Evolutionary conservation across 2,888 invertebrate species (phyloP).

Genomic region (Drosophila glabriapex): DNA sequence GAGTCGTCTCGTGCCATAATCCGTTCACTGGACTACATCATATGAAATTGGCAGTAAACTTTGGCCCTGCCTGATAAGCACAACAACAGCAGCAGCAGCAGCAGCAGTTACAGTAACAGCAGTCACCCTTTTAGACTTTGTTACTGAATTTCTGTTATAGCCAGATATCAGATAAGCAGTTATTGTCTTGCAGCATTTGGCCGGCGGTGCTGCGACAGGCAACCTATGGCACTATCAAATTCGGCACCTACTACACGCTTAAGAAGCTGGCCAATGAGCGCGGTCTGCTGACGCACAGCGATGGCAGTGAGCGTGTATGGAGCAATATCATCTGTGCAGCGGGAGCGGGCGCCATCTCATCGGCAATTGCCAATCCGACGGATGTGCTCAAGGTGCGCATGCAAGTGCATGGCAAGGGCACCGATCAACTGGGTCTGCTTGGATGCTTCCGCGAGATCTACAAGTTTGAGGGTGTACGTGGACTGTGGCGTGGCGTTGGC

Average conservation of each 20-base stretch:
- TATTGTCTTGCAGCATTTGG: slow-evolving; percentile 89
- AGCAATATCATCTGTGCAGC: slow-evolving; percentile 92
- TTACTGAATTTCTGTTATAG: slow-evolving; percentile 24
- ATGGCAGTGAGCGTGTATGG: slow-evolving; percentile 87
- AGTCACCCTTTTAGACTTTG: slow-evolving; percentile 65
- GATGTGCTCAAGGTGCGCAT: slow-evolving; percentile 98
- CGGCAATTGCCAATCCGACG: slow-evolving; percentile 98
- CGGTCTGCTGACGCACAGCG: slow-evolving; percentile 84
- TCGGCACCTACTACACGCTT: slow-evolving; percentile 96
- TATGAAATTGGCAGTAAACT: slow-evolving; percentile 44
- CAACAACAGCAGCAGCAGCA: slow-evolving; percentile 31
- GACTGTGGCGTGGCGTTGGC: slow-evolving; percentile 96
- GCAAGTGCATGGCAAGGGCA: slow-evolving; percentile 90
- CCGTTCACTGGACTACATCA: slow-evolving; percentile 31
- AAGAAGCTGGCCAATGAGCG: slow-evolving; percentile 89
- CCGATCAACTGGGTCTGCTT: slow-evolving; percentile 88
- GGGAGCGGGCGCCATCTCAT: slow-evolving; percentile 91
- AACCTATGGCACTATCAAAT: slow-evolving; percentile 98
- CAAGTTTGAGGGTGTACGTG: slow-evolving; percentile 92
- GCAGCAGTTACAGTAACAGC: slow-evolving; percentile 23
- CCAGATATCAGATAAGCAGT: slow-evolving; percentile 24
- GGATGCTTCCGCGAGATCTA: slow-evolving; percentile 94
- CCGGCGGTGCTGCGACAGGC: slow-evolving; percentile 97
- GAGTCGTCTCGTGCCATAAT: slow-evolving; percentile 28
- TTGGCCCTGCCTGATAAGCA: slow-evolving; percentile 58